Evolutionary conservation across 2,797 vertebrate genomes (phyloP).

Genomic region (Urocyon cinereoargenteus): DNA sequence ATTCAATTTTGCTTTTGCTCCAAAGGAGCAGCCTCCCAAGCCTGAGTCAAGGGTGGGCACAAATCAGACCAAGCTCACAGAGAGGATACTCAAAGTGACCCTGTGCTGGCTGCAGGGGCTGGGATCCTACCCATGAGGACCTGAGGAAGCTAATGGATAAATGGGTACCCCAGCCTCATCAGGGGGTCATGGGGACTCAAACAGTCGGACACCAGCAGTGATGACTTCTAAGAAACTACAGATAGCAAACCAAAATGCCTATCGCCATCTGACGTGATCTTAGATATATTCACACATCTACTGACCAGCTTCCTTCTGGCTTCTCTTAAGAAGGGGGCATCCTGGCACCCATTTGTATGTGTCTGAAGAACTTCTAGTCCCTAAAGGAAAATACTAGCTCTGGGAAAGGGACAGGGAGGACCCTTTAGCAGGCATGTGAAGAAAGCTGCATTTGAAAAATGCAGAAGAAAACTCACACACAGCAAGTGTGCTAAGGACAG

Average conservation of each 20-base stretch:
- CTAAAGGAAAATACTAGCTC: neutral
- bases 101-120: neutral
- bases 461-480: neutral
- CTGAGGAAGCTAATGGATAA: neutral
- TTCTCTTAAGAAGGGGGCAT: constrained; percentile 6
- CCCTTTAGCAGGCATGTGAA: neutral
- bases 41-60: neutral
- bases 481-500: neutral
- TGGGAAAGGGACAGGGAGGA: neutral
- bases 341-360: neutral
- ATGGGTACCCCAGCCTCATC: neutral
- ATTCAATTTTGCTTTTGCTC: neutral
- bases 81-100: neutral
- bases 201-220: neutral
- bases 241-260: neutral
- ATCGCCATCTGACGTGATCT: neutral
- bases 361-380: neutral
- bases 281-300: neutral
- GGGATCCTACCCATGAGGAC: neutral
- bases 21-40: neutral
- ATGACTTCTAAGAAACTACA: constrained; percentile 35
- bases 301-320: neutral
- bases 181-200: neutral
- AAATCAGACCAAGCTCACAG: neutral
- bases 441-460: neutral